phyloP scores from a whole-genome alignment of 2,888 invertebrate species.

The Villa cingulata region DNA sequence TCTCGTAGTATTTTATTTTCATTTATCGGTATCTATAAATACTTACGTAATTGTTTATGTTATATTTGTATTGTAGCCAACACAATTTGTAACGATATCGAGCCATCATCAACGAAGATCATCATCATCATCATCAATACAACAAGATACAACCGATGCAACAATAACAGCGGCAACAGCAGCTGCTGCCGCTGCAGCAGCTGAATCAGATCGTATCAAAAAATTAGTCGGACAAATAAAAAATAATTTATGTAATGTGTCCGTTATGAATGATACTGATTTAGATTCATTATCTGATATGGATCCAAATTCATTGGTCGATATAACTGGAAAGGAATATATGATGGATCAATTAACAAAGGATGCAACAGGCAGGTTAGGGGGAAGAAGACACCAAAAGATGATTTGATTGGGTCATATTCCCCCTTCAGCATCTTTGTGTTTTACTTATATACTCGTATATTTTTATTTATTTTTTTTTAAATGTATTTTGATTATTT shows the following conservation, averaged over 20 bases:
- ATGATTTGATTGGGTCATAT: constrained; percentile 1
- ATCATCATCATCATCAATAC: background rate
- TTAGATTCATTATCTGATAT: constrained; percentile 74
- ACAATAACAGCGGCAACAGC: too few relatives aligned
- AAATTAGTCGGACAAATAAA: constrained; percentile 63
- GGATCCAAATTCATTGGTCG: constrained; percentile 77
- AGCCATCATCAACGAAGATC: constrained; percentile 28
- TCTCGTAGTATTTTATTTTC: too few relatives aligned
- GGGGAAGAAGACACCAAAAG: constrained; percentile 14
- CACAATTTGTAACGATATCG: constrained; percentile 35
- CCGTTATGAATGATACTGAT: constrained; percentile 69
- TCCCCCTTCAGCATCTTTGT: constrained; percentile 15
- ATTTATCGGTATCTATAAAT: too few relatives aligned
- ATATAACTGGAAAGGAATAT: constrained; percentile 65
- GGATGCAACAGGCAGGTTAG: constrained; percentile 66
- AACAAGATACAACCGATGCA: constrained; percentile 28
- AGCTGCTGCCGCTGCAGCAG: constrained; percentile 24
- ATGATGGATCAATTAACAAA: constrained; percentile 46
- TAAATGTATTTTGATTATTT: background rate
- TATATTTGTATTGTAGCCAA: constrained; percentile 34
- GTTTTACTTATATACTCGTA: background rate
- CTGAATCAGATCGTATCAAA: constrained; percentile 44
- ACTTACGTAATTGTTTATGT: too few relatives aligned
- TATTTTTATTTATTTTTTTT: constrained; percentile 5
- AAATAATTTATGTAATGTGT: constrained; percentile 71